These are phyloP conservation scores for Epizoanthus illoricatus DNA, from an alignment of 92 coral and sea anemone genomes.

Conservation along the genomic window DNA sequence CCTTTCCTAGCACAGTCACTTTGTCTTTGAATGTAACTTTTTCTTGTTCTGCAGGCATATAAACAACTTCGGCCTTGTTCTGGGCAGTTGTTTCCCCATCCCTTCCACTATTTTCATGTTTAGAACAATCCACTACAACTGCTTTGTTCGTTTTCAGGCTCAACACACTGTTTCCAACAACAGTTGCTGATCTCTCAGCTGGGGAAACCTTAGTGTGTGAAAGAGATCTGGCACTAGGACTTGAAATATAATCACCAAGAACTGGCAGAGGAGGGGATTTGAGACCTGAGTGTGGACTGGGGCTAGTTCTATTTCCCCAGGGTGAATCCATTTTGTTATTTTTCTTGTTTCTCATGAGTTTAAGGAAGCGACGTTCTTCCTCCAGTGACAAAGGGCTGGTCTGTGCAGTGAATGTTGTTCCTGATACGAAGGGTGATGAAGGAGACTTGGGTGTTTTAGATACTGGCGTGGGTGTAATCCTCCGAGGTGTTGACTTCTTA, in stretches of 20 bases:
- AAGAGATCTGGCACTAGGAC: conserved; percentile 3
- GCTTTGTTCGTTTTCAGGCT: conserved; percentile 10
- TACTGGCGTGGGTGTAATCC: conserved; percentile 93
- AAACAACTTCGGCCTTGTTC: background rate
- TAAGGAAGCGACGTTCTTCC: conserved; percentile 73
- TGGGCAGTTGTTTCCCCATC: background rate
- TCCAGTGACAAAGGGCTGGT: conserved; percentile 77
- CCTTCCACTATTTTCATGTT: background rate
- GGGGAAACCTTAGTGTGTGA: conserved; percentile 32
- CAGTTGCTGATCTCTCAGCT: conserved; percentile 24
- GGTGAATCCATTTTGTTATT: conserved; percentile 61
- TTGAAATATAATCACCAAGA: conserved; percentile 68
- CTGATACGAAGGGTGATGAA: conserved; percentile 45
- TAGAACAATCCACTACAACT: background rate
- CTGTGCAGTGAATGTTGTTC: conserved; percentile 41
- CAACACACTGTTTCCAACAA: background rate
- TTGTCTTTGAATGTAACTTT: conserved; percentile 59
- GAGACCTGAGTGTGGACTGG: conserved; percentile 51
- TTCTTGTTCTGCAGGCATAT: conserved; percentile 41
- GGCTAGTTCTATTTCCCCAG: conserved; percentile 64
- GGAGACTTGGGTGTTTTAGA: conserved; percentile 53
- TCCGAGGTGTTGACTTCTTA: conserved; percentile 72
- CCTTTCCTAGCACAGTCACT: conserved; percentile 55
- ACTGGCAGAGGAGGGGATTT: conserved; percentile 66
- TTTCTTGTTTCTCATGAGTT: conserved; percentile 64